Percentiles rank a stretch among this genome's conserved stretches.
Evolutionary conservation across 2,113 vertebrate genomes (phyloP).

Genomic region (Polypterus bichir): DNA sequence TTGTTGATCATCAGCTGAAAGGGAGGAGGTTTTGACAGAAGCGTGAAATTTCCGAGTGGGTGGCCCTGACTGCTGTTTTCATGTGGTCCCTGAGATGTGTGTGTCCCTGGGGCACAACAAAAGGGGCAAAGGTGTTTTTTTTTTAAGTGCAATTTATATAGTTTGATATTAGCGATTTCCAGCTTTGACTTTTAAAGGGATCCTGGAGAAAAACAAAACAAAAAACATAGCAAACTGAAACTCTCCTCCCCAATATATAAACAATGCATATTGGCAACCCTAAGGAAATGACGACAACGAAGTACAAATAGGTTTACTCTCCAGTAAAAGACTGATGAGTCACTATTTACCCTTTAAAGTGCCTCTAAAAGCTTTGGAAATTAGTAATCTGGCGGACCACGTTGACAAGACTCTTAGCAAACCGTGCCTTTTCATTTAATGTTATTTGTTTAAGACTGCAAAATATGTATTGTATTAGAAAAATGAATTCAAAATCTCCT

Average conservation of each 20-base stretch:
- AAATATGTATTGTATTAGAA: not conserved
- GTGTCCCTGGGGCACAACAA: constrained; percentile 40
- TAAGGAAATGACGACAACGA: too few species aligned
- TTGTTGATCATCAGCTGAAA: constrained; percentile 27
- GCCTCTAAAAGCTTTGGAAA: too few species aligned
- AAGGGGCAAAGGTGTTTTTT: constrained; percentile 20
- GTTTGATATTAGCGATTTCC: too few species aligned
- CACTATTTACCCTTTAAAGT: too few species aligned
- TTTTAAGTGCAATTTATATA: too few species aligned
- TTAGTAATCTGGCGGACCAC: not conserved
- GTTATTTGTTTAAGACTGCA: not conserved
- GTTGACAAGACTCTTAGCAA: not conserved
- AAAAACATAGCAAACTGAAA: too few species aligned
- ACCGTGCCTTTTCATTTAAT: not conserved
- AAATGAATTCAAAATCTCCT: not conserved
- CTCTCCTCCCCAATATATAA: too few species aligned
- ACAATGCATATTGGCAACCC: too few species aligned
- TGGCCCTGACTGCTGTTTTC: constrained; percentile 41
- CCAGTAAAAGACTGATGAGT: too few species aligned
- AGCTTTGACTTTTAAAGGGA: too few species aligned
- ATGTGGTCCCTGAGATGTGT: constrained; percentile 41
- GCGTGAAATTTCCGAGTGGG: constrained; percentile 35
- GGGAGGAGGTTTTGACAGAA: constrained; percentile 24
- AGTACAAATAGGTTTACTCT: too few species aligned
- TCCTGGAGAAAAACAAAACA: too few species aligned